phyloP scores from a whole-genome alignment of 2,797 vertebrate species.

The Mus minutoides region DNA sequence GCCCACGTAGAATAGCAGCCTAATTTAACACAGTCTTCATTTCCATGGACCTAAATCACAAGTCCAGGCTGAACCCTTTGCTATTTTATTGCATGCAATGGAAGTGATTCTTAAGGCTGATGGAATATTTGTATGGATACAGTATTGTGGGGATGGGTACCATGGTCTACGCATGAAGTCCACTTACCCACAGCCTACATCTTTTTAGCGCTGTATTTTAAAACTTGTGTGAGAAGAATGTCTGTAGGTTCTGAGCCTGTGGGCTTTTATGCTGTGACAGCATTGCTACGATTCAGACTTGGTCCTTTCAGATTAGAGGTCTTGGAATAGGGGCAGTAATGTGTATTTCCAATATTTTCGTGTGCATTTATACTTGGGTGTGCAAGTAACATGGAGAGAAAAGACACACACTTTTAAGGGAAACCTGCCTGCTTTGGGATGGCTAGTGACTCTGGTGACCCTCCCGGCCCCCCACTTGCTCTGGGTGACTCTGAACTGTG shows the following conservation, averaged over 20 bases:
- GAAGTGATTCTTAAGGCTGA: not conserved
- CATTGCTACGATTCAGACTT: not conserved
- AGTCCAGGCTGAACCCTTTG: not conserved
- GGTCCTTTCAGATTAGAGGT: not conserved
- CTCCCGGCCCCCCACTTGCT: accelerated
- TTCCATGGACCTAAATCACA: not conserved
- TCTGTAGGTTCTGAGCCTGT: not conserved
- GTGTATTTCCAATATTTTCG: not conserved
- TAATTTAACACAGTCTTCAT: not conserved
- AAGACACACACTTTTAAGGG: not conserved
- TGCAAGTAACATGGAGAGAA: not conserved
- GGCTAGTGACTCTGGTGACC: not conserved
- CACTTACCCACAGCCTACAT: not conserved
- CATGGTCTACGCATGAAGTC: too few relatives aligned
- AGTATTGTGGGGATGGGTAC: not conserved
- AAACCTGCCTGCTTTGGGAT: not conserved
- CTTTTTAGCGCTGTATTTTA: not conserved
- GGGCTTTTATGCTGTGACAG: not conserved
- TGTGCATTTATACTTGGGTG: not conserved
- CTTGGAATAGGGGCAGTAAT: not conserved
- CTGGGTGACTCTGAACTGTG: not conserved
- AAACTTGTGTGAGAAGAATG: not conserved
- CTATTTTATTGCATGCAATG: not conserved
- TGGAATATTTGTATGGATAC: not conserved
- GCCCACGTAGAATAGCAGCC: not conserved